Evolutionary conservation across 2,797 vertebrate species (phyloP), one percentile per base, ranked within the genome.

Genomic region (Periparus ater): DNA sequence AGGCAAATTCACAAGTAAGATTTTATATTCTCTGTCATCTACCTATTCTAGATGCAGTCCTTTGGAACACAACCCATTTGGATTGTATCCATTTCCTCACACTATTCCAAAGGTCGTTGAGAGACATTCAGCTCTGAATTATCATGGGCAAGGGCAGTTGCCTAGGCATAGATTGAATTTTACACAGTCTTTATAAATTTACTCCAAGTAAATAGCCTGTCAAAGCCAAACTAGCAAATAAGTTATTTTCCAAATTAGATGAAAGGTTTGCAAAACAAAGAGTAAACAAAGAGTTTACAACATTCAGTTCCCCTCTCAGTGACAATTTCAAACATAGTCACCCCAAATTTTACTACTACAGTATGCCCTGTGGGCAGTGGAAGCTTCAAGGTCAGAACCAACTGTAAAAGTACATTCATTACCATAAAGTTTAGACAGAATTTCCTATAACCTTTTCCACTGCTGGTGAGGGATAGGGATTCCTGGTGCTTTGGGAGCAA

Each of bases 331-430:
- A 88, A 89, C 34, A 25, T n/a, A 30, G 17, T 65, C 30, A 58
- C 18, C 17, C 27, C 48, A 68, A 6, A 32, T 26, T 38, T 12
- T 78, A 27, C 16, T 22, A 29, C 53, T 61, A 12, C 7, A 17
- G 32, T 25, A 42, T 51, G 22, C 9, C 10, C 7, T 2, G 0
- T 11, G 21, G 14, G n/a, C 26, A 66, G 20, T 58, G 1, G 0
- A 34, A 72, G 16, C 40, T 76, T 83, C 57, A 53, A 38, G 38
- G n/a, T 76, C 86, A 58, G 55, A 92, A 66, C 18, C n/a, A 73
- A 48, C 48, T 85, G 12, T n/a, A 36, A 63, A 54, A 81, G 17
- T 34, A n/a, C 7, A 30, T 5, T 53, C 45, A 13, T 61, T 23
- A 15, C n/a, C n/a, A 34, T 40, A 29, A 85, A 89, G 5, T 73